Conservation (phyloP, 2,797 vertebrate species). For the Ficedula albicollis region DNA sequence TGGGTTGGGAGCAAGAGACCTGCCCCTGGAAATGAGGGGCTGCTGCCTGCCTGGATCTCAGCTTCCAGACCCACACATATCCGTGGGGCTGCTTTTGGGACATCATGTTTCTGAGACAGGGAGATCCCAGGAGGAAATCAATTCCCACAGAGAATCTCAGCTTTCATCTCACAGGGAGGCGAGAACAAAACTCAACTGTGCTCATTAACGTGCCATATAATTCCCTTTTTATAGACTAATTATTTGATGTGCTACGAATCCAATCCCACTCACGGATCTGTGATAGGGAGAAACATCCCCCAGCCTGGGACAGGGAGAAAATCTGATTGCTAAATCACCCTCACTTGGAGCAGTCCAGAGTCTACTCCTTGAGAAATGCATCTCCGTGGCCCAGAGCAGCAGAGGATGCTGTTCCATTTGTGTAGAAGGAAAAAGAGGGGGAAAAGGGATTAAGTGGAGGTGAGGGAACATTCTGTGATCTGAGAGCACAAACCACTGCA, state of each 20-base stretch:
- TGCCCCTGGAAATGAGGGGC: neutral
- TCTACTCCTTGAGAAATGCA: neutral
- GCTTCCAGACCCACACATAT: rapidly evolving
- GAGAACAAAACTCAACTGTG: neutral
- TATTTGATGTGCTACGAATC: neutral
- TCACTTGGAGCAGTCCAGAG: neutral
- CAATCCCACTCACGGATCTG: neutral
- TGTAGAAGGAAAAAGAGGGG: neutral
- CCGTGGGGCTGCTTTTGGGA: neutral
- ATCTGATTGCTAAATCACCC: neutral
- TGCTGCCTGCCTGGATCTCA: rapidly evolving
- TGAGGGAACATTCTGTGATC: neutral
- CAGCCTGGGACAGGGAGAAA: neutral
- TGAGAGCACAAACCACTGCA: neutral
- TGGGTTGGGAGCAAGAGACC: neutral
- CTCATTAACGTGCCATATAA: neutral
- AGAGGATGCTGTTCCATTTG: neutral
- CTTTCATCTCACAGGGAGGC: rapidly evolving
- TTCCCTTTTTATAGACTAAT: neutral
- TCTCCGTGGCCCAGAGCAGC: rapidly evolving
- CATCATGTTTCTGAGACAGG: neutral
- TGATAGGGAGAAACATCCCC: neutral
- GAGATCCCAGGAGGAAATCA: neutral
- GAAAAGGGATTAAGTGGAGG: neutral
- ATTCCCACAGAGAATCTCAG: neutral